Percentiles rank a stretch among this genome's conserved stretches.
These are phyloP conservation scores for Agapornis roseicollis DNA, from an alignment of 2,113 vertebrate species.

Conservation along the genomic window DNA sequence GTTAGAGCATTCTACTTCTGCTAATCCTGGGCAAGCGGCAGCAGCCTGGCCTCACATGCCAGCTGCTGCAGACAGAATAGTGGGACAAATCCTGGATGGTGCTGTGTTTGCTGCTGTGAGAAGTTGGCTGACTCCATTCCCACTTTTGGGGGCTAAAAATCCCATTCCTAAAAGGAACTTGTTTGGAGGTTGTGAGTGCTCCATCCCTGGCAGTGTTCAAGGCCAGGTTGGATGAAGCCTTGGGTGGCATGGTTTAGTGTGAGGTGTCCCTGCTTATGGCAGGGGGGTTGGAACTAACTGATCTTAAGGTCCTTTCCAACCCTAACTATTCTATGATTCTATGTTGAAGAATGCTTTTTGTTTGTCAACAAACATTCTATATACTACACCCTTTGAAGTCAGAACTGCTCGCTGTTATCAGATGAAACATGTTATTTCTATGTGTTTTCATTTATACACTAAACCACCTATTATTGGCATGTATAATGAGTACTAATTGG, in stretches of 20 bases:
- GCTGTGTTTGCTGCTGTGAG: background rate
- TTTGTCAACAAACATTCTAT: background rate
- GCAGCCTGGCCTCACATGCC: background rate
- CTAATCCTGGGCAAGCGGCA: accelerated
- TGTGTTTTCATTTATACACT: background rate
- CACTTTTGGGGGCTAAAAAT: background rate
- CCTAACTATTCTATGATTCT: too few relatives aligned
- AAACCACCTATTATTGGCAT: background rate
- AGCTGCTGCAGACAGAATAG: background rate
- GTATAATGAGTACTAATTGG: background rate
- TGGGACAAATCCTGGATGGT: too few relatives aligned
- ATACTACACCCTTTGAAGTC: background rate
- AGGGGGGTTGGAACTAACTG: too few relatives aligned
- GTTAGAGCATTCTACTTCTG: background rate
- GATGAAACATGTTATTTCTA: background rate
- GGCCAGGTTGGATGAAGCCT: too few relatives aligned
- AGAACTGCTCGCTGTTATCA: background rate
- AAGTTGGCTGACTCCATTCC: background rate
- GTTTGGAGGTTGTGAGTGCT: too few relatives aligned
- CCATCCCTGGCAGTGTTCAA: too few relatives aligned
- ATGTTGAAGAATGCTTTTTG: background rate
- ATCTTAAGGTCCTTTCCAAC: too few relatives aligned
- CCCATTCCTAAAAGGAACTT: background rate
- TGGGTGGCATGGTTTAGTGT: too few relatives aligned
- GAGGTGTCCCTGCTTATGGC: too few relatives aligned